These are phyloP conservation scores for Dendrocincla fuliginosa DNA, from an alignment of 2,797 vertebrate species.

Conservation along the genomic window DNA sequence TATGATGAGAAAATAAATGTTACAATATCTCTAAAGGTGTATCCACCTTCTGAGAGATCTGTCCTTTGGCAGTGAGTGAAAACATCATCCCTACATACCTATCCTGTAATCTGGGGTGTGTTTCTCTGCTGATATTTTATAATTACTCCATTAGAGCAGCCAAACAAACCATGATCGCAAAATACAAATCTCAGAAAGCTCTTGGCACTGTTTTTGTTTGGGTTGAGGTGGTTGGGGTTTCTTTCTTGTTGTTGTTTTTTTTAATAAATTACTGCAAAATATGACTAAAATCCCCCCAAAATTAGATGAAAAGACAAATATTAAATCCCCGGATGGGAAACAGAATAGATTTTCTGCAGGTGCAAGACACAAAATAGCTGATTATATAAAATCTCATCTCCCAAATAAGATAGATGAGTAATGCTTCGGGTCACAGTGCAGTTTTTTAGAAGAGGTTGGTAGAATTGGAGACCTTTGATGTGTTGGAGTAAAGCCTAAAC, in stretches of 20 bases:
- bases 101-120: not conserved
- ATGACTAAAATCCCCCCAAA: not conserved
- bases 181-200: not conserved
- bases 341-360: not conserved
- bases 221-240: rapidly evolving
- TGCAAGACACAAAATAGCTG: not conserved
- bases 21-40: not conserved
- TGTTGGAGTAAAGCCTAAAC: not conserved
- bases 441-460: not conserved
- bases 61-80: not conserved
- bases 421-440: not conserved
- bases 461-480: not conserved
- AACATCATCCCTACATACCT: not conserved
- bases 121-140: not conserved
- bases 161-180: not conserved
- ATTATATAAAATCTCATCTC: conserved; percentile 10
- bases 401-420: not conserved
- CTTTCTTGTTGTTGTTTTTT: not conserved
- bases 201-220: not conserved
- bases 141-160: not conserved
- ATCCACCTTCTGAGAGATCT: not conserved
- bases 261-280: not conserved
- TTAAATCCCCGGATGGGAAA: not conserved
- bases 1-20: not conserved
- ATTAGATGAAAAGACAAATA: not conserved